These are phyloP conservation scores for Erpobdella octoculata DNA, from an alignment of 2,888 invertebrate genomes.

Conservation along the genomic window DNA sequence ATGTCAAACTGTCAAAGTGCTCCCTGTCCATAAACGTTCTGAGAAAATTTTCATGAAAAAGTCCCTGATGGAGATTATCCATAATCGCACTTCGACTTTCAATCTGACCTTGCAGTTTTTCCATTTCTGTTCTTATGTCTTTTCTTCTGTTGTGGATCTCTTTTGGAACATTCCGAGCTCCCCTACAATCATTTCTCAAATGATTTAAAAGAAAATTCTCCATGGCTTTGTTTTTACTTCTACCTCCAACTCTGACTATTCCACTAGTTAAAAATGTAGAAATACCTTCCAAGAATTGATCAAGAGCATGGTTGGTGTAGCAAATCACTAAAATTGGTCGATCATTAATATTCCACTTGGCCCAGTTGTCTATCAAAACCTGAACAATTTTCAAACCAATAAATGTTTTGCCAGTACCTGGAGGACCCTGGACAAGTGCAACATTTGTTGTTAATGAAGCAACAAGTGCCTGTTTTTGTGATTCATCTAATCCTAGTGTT, in stretches of 20 bases:
- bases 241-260: constrained; percentile 45
- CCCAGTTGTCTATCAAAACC: constrained; percentile 59
- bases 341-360: constrained; percentile 45
- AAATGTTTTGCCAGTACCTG: constrained; percentile 79
- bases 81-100: constrained; percentile 15
- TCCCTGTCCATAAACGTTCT: constrained; percentile 27
- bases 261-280: constrained; percentile 40
- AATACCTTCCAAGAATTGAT: constrained; percentile 52
- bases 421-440: constrained; percentile 59
- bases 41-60: constrained; percentile 41
- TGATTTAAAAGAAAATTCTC: constrained; percentile 36
- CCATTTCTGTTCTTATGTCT: constrained; percentile 27
- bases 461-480: constrained; percentile 45
- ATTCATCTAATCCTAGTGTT: constrained; percentile 42
- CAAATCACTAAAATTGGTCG: constrained; percentile 49
- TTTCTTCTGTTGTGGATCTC: neutral
- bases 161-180: constrained; percentile 22
- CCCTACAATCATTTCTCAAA: constrained; percentile 16
- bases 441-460: constrained; percentile 46
- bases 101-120: constrained; percentile 23
- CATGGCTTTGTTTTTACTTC: constrained; percentile 41
- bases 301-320: constrained; percentile 52
- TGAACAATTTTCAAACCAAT: constrained; percentile 67
- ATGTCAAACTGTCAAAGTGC: constrained; percentile 14
- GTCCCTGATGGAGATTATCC: constrained; percentile 38